Base-by-base conservation (phyloP, 2,113 vertebrate genomes). In the Phaethornis superciliosus region DNA sequence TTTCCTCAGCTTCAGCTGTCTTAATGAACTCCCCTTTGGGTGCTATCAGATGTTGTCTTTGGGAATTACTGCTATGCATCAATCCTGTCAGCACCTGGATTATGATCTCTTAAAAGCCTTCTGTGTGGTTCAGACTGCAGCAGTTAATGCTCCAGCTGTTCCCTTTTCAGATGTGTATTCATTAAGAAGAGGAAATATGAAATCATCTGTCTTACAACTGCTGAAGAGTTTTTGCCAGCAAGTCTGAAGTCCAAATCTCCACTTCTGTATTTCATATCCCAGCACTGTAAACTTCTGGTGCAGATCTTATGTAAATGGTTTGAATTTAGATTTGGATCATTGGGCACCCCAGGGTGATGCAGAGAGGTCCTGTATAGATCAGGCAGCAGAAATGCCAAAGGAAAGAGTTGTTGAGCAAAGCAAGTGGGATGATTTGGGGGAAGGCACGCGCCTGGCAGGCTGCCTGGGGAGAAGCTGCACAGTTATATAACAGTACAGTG, bases 391-490 rank as follows among this genome's bases (percentile, higher is more conserved):
- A 96, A 87, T 92, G 93, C 85, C 91, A 85, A 91, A 88, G 91
- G 72, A 95, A 94, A 86, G 40, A 12, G 40, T 40, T 40, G 40
- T 40, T 40, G 40, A 75, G 89, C 72, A 78, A 74, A 46, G 65
- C 65, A 64, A 47, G 72, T 20, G 52, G 93, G 81, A 88, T 81
- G 95, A 56, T 93, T 97, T 94, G 97, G 95, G 93, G 82, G 96
- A 97, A 97, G 76, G 93, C 92, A 37, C 84, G 92, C 0, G 49
- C 80, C 67, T 95, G 95, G 96, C 93, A 96, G 75, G 4, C 49
- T 91, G 96, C 96, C 97, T 90, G 54, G 78, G 94, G 95, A 95
- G 95, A 93, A 88, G 76, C 82, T 96, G 95, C 92, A 82, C 75
- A 62, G 68, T 95, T 85, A 93, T 37, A 75, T 97, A 96, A 89